Conservation (phyloP, 2,888 invertebrate species). For the Norana najaformis region DNA sequence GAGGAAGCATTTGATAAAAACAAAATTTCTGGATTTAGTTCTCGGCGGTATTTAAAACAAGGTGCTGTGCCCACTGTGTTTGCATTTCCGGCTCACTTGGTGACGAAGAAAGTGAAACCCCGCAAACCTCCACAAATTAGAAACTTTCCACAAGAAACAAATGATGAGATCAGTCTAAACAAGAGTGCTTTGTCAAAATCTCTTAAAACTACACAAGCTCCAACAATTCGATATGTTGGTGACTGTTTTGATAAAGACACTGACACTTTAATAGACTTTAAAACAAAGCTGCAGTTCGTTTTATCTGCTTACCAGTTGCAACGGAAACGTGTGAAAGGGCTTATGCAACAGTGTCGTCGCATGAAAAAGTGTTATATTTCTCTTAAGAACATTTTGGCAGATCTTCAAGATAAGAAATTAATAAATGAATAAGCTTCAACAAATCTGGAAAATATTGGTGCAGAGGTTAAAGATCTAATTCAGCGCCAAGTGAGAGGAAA, state of each 20-base stretch:
- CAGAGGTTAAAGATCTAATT: no score
- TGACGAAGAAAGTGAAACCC: not conserved
- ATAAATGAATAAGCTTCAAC: no score
- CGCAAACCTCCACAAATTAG: not conserved
- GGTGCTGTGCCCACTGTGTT: not conserved
- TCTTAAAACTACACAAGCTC: not conserved
- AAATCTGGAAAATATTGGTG: no score
- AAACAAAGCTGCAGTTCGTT: no score
- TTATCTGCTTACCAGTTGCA: no score
- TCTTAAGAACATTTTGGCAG: no score
- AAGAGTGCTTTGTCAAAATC: not conserved
- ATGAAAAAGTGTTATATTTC: no score
- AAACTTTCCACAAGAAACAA: not conserved
- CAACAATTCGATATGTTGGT: not conserved
- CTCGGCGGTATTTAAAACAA: not conserved
- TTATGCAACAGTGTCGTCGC: no score
- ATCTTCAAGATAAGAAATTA: no score
- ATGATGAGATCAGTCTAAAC: not conserved
- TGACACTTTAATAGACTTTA: no score
- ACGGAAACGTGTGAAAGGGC: no score
- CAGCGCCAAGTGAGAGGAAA: no score
- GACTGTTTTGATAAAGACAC: not conserved
- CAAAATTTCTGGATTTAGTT: slow-evolving; percentile 13
- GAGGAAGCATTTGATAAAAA: not conserved
- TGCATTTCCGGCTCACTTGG: not conserved